Percentiles rank a stretch among this genome's conserved stretches.
These are phyloP conservation scores for Drosophila bunnanda DNA, from an alignment of 2,888 invertebrate species.

Conservation along the genomic window DNA sequence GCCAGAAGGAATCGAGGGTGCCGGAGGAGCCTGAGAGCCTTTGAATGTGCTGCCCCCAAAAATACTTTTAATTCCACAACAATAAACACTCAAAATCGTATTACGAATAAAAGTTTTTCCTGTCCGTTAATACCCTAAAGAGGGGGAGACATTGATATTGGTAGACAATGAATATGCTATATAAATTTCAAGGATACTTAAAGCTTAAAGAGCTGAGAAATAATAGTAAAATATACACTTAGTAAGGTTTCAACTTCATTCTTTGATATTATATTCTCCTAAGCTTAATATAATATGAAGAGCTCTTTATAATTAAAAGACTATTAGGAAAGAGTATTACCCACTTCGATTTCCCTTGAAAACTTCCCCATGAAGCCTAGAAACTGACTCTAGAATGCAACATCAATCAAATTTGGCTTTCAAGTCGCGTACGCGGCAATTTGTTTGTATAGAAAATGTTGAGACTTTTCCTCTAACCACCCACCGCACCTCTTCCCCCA, in stretches of 20 bases:
- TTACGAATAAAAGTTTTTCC: constrained; percentile 62
- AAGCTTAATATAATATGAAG: neutral
- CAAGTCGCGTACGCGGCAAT: constrained; percentile 79
- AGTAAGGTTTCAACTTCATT: neutral
- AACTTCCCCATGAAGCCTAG: constrained; percentile 49
- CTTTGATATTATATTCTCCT: neutral
- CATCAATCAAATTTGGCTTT: constrained; percentile 78
- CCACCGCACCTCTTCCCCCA: constrained; percentile 5
- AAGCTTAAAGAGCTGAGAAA: neutral
- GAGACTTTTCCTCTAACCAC: constrained; percentile 43
- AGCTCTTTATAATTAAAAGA: neutral
- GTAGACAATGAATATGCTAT: neutral
- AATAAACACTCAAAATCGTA: constrained; percentile 79
- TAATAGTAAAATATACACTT: neutral
- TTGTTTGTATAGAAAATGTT: constrained; percentile 77
- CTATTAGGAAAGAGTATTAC: constrained; percentile 4
- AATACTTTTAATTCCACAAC: constrained; percentile 62
- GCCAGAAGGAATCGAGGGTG: neutral
- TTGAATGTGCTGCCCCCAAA: constrained; percentile 3
- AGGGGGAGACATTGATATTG: too few species aligned
- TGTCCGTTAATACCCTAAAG: constrained; percentile 20
- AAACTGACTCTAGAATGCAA: constrained; percentile 61
- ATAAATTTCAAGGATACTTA: neutral
- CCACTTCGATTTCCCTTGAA: neutral
- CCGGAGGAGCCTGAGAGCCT: neutral